These are phyloP conservation scores for Suncus etruscus DNA, from an alignment of 2,113 vertebrate genomes.

Conservation along the genomic window DNA sequence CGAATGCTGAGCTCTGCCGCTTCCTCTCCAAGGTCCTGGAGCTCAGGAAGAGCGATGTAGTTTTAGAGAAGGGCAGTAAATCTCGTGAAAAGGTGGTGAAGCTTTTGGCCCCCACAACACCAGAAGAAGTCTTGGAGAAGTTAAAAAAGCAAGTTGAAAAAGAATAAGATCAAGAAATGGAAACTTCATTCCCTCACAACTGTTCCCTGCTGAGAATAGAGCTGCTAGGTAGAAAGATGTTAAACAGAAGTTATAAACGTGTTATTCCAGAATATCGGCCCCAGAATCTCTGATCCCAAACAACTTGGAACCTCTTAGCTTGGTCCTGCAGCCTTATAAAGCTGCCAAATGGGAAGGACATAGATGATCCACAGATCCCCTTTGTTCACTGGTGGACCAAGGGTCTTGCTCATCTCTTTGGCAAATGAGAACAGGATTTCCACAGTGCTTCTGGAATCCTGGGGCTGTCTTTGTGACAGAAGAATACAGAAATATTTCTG, in stretches of 20 bases:
- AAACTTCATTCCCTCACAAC: neutral
- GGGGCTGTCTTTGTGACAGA: neutral
- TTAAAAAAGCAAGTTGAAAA: slow-evolving; percentile 89
- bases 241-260: too few species aligned
- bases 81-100: slow-evolving; percentile 95
- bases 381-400: too few species aligned
- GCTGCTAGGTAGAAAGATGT: slow-evolving; percentile 6
- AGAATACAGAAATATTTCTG: slow-evolving; percentile 23
- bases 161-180: slow-evolving; percentile 68
- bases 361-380: too few species aligned
- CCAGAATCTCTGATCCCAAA: neutral
- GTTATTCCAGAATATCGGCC: too few species aligned
- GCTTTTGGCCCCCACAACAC: slow-evolving; percentile 88
- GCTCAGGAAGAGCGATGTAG: slow-evolving; percentile 92
- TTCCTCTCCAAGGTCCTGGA: slow-evolving; percentile 93
- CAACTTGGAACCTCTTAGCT: neutral
- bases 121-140: slow-evolving; percentile 92
- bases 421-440: neutral
- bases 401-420: too few species aligned
- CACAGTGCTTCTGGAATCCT: neutral
- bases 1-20: slow-evolving; percentile 93
- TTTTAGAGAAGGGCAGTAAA: slow-evolving; percentile 95
- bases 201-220: too few species aligned
- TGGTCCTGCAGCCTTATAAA: neutral
- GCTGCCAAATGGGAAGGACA: neutral